Conservation (phyloP, 2,113 vertebrate species). For the Lamprologus ornatipinnis region DNA sequence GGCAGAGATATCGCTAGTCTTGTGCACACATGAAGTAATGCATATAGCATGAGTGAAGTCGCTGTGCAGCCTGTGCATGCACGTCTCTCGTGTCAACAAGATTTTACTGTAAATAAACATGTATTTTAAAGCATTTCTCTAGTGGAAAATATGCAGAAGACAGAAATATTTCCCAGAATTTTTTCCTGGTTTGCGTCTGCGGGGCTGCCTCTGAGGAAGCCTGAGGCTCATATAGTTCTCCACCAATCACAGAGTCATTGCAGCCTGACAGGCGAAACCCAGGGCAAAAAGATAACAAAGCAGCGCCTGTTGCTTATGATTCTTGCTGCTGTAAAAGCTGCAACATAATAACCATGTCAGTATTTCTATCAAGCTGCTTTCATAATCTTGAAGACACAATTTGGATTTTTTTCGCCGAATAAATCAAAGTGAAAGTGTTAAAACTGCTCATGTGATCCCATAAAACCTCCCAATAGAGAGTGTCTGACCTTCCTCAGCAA, state of each 20-base stretch:
- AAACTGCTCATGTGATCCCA: background rate
- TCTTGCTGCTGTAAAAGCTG: background rate
- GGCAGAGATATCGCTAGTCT: background rate
- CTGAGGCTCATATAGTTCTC: background rate
- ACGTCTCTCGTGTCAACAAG: background rate
- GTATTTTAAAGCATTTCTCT: background rate
- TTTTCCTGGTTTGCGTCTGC: background rate
- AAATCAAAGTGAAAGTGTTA: background rate
- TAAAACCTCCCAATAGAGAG: rapidly evolving
- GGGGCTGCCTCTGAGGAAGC: background rate
- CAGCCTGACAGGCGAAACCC: background rate
- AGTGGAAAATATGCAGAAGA: background rate
- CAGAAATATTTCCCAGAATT: background rate
- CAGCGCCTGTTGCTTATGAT: background rate
- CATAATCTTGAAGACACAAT: background rate
- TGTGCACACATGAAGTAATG: background rate
- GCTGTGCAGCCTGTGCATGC: background rate
- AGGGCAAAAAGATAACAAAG: background rate
- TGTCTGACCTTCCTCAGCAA: conserved; percentile 82
- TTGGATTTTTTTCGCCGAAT: background rate
- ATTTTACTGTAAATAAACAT: background rate
- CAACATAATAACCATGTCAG: background rate
- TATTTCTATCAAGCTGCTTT: background rate
- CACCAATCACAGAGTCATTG: background rate
- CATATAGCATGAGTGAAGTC: background rate